Conservation (phyloP, 2,888 invertebrate species). For the Myopa testacea region DNA sequence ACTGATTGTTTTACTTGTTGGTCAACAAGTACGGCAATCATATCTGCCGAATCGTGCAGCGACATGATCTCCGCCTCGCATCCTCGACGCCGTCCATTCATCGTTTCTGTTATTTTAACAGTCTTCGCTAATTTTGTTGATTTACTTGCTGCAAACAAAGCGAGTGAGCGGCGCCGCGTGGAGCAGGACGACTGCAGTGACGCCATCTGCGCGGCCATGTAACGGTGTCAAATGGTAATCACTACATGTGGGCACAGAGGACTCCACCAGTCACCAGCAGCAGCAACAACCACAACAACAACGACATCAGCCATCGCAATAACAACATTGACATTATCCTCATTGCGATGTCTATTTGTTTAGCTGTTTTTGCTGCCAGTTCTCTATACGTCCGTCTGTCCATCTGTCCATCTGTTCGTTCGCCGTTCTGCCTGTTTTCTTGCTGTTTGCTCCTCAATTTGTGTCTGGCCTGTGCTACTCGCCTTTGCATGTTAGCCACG, state of each 20-base stretch:
- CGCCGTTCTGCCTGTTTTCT: background rate
- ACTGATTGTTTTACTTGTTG: conserved; percentile 1
- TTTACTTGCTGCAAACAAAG: conserved; percentile 15
- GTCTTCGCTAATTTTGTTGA: conserved; percentile 16
- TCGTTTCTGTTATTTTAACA: conserved; percentile 9
- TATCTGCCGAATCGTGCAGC: background rate
- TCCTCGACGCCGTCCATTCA: background rate
- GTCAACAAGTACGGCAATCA: background rate
- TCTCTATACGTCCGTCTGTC: conserved; percentile 4
- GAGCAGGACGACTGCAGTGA: background rate
- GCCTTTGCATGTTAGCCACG: conserved; percentile 36
- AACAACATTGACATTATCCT: conserved; percentile 9
- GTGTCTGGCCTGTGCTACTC: background rate
- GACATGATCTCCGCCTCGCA: background rate
- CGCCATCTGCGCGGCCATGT: background rate
- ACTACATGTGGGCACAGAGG: background rate
- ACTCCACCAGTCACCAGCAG: background rate
- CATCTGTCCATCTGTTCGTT: background rate
- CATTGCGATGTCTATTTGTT: conserved; percentile 21
- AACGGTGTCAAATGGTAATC: background rate
- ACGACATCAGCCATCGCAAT: background rate
- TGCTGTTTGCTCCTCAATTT: conserved; percentile 18
- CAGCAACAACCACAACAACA: conserved; percentile 4
- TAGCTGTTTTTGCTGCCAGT: background rate
- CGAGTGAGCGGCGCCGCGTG: background rate